A percentile compares a stretch with the other conserved stretches of the same genome.
These are phyloP conservation scores for Falco novaeseelandiae DNA, from an alignment of 2,797 vertebrate species.

Conservation along the genomic window DNA sequence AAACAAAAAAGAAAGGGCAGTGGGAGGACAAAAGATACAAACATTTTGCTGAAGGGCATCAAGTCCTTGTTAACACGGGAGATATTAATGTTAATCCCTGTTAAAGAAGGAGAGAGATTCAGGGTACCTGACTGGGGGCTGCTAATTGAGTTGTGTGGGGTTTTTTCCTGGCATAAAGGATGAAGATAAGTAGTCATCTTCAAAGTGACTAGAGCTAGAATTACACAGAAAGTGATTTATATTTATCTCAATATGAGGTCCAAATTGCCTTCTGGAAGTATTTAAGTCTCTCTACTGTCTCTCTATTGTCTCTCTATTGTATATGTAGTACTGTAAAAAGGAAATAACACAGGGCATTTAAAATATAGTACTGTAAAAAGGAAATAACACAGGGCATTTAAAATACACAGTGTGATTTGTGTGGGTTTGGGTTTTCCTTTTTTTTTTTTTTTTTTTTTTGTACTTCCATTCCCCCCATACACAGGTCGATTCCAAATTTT, in stretches of 20 bases:
- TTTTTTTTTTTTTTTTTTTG: neutral
- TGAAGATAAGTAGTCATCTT: neutral
- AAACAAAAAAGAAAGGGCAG: neutral
- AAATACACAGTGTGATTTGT: neutral
- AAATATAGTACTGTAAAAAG: neutral
- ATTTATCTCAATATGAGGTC: neutral
- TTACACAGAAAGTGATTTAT: neutral
- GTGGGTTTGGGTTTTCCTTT: no score
- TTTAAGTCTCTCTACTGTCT: neutral
- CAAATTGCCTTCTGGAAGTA: neutral
- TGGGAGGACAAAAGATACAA: neutral
- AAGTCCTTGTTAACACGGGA: neutral
- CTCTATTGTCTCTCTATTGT: neutral
- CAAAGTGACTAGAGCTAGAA: neutral
- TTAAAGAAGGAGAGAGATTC: neutral
- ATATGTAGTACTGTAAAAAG: neutral
- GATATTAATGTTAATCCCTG: neutral
- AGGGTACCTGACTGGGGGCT: neutral
- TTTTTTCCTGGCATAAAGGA: neutral
- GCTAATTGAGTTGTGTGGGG: neutral
- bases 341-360: neutral
- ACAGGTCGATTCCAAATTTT: neutral
- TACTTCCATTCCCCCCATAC: no score
- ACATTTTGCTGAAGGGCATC: neutral
- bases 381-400: neutral